Base-by-base conservation (phyloP, 2,797 vertebrate genomes). In the Anisognathus igniventris region DNA sequence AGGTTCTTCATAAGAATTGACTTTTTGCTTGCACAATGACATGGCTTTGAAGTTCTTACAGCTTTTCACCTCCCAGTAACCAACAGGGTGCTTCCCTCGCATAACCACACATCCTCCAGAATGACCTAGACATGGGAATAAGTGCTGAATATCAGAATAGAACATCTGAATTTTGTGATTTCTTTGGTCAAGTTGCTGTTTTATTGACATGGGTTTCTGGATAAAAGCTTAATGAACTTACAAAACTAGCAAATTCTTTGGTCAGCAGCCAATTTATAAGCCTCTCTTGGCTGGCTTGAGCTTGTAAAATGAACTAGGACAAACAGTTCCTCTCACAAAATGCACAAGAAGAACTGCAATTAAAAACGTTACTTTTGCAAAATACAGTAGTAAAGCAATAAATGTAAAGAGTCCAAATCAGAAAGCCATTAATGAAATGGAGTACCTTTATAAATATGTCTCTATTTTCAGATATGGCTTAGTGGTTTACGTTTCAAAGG, bases 11-110 rank as follows among this genome's bases (percentile, higher is more conserved):
- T 90, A 95, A 68, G 95, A 97, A 93, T 92, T 97, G 24, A 98
- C 91, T 76, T 98, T 98, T 96, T 98, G 98, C 94, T 99, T 98
- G 77, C 99, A 99, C 82, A 99, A 72, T 21, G 99, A 99, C 96
- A 98, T 97, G 39, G 99, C 99, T 96, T 98, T 98, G 92, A 98
- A 98, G 50, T 95, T 94, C 30, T 88, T 96, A 91, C 99, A 99
- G 96, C 98, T 98, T 96, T 99, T 99, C 71, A 99, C 99, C 95
- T 99, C 99, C 99, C 99, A 99, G 15, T 92, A 98, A 58, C 99
- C 99, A 93, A 98, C 12, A 50, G 98, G 97, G 33, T 95, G 91
- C 57, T 98, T 98, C 33, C 98, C 98, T 76, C 97, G 97, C 96
- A 99, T 97, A 35, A 97, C 98, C 89, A 99, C 99, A 72, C 99